Conservation (phyloP, 2,888 invertebrate genomes). For the Pyrrhosoma nymphula region DNA sequence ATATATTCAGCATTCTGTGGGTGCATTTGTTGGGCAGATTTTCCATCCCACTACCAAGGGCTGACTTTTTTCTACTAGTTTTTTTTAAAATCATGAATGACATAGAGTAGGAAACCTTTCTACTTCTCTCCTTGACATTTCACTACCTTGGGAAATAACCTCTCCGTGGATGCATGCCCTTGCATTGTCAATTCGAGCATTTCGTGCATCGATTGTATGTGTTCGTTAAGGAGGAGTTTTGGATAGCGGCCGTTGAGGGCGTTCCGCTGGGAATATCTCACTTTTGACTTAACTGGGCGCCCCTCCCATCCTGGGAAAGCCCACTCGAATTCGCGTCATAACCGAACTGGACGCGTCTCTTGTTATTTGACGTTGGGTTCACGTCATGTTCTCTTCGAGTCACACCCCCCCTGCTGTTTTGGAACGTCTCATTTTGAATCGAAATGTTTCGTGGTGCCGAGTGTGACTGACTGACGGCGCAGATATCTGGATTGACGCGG, state of each 20-base stretch:
- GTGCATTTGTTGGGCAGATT: too few species aligned
- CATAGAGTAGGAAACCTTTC: not conserved
- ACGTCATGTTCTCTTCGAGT: not conserved
- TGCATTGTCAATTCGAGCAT: not conserved
- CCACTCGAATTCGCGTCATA: not conserved
- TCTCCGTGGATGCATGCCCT: not conserved
- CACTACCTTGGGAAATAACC: too few species aligned
- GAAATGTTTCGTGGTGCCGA: not conserved
- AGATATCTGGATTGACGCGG: not conserved
- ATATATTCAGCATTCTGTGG: too few species aligned
- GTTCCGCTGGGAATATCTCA: not conserved
- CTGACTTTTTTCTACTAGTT: too few species aligned
- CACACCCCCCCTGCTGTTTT: not conserved
- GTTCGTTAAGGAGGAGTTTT: not conserved
- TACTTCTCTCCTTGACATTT: not conserved
- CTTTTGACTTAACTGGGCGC: not conserved
- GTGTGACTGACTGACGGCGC: conserved; percentile 20
- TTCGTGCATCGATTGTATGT: not conserved
- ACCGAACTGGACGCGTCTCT: not conserved
- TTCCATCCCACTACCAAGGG: too few species aligned
- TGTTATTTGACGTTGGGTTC: not conserved
- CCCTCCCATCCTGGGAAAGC: not conserved
- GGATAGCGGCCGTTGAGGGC: not conserved
- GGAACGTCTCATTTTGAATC: not conserved
- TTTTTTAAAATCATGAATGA: too few species aligned